Base-by-base conservation (phyloP, 2,797 vertebrate genomes). In the Clarias laeviceps region DNA sequence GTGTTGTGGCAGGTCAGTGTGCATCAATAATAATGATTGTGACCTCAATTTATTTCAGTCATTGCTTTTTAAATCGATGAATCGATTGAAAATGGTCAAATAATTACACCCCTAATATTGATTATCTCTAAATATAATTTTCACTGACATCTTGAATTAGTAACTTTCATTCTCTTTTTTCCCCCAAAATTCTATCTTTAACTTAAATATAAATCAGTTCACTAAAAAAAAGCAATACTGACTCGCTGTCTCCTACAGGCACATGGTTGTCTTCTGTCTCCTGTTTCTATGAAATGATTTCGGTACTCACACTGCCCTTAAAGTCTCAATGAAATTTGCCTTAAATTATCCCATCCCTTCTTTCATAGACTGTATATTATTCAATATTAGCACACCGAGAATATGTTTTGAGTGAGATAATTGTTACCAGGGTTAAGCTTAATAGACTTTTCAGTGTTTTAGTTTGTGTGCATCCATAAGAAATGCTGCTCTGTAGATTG, bases 391-490 rank as follows among this genome's bases (percentile, higher is more conserved):
- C 54, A 11, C n/a, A 79, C 14, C 24, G 40, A 24, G 40, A 45
- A 24, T 24, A 73, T 73, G 40, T 45, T 73, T 72, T 32, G 12
- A 45, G 24, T 29, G 15, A 29, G 57, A 37, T 61, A 29, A 34
- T 61, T 57, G 3, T 57, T 17, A n/a, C 40, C 59, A 18, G 59
- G 59, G n/a, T 50, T 5, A 7, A 73, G 70, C 70, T n/a, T 24
- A 72, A 72, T n/a, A 45, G 37, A n/a, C 6, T 4, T 57, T 77
- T 77, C 27, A 68, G 50, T 54, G 50, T 54, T 54, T 54, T 61
- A 72, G 66, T 32, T 72, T 70, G 65, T 78, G 34, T 54, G 78
- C 4, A 20, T 85, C 79, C 54, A 27, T 59, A 64, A 40, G 5
- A 70, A 34, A 20, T 79, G 77, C 37, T 73, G 69, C 59, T 62